Evolutionary conservation across 2,113 vertebrate genomes (phyloP).

Genomic region (Neogale vison): DNA sequence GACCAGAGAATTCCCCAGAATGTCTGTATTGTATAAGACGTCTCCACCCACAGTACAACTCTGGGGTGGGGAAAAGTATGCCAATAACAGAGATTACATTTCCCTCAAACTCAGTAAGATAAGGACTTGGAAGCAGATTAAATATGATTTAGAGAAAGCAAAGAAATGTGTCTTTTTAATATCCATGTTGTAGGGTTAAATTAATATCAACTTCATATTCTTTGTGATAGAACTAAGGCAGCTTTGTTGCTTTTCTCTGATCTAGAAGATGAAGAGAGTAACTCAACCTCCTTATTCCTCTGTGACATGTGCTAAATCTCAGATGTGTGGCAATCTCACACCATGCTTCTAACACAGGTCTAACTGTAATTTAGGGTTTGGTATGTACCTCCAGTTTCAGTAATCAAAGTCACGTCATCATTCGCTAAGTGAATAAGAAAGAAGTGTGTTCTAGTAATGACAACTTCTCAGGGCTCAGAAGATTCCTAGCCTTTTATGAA

Average conservation of each 20-base stretch:
- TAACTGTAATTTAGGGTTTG: neutral
- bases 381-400: neutral
- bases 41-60: neutral
- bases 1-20: neutral
- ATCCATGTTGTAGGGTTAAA: neutral
- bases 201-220: neutral
- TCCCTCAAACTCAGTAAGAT: neutral
- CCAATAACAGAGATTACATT: neutral
- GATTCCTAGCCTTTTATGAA: neutral
- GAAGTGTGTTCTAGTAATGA: neutral
- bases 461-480: neutral
- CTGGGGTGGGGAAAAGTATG: neutral
- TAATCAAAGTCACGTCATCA: neutral
- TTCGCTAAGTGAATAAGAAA: neutral
- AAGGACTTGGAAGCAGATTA: neutral
- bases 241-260: neutral
- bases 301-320: neutral
- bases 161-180: neutral
- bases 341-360: neutral
- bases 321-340: neutral
- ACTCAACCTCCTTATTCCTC: neutral
- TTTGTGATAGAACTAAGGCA: neutral
- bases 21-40: neutral
- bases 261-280: neutral
- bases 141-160: neutral